Evolutionary conservation across 1,140 invertebrate species (phyloP).

Genomic region (Formica exsecta): DNA sequence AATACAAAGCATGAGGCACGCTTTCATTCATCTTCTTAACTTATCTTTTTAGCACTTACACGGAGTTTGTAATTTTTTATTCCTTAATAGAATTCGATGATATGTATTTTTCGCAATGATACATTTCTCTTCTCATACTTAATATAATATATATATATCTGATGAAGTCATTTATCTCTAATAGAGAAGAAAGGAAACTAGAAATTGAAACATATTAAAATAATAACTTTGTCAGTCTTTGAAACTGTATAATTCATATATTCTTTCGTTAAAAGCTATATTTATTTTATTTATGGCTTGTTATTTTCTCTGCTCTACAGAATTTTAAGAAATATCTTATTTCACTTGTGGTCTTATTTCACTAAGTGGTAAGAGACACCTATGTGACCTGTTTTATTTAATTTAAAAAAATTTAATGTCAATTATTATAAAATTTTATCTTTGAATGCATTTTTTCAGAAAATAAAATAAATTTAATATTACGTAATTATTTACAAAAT

Average conservation of each 20-base stretch:
- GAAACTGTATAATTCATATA: conserved; percentile 36
- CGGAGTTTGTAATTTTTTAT: neutral
- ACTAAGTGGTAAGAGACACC: neutral
- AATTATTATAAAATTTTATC: conserved; percentile 9
- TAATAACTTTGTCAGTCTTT: conserved; percentile 53
- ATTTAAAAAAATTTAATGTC: neutral
- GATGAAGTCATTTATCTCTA: neutral
- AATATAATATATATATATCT: neutral
- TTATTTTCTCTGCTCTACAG: conserved; percentile 15
- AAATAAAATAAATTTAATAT: conserved; percentile 10
- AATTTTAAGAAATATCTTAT: conserved; percentile 18
- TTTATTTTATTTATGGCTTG: conserved; percentile 36
- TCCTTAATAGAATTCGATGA: conserved; percentile 13
- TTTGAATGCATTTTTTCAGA: neutral
- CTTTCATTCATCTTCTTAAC: neutral
- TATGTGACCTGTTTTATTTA: neutral
- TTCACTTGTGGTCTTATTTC: conserved; percentile 26
- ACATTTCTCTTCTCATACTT: neutral
- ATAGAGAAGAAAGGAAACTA: neutral
- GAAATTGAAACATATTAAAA: conserved; percentile 38
- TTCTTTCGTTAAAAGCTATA: conserved; percentile 16
- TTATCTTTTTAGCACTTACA: conserved; percentile 9
- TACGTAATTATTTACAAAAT: conserved; percentile 3
- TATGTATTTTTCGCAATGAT: conserved; percentile 40
- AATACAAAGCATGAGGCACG: neutral